Evolutionary conservation across 2,888 invertebrate genomes (phyloP), one percentile per base, ranked within the genome.

Genomic region (Orgyia antiqua): DNA sequence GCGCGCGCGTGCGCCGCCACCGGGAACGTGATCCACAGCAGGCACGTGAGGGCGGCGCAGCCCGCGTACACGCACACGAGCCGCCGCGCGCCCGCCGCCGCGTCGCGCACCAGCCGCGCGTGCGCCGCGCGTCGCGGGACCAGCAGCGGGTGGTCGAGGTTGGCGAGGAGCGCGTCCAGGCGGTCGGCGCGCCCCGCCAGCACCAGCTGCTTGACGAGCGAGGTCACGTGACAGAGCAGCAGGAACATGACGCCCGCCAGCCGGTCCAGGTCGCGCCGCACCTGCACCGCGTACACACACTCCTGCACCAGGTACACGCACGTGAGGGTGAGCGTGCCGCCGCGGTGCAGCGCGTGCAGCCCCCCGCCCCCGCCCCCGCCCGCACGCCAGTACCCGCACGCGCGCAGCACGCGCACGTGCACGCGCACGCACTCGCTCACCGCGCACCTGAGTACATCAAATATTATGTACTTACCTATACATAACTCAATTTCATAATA

Each of bases 241-340:
- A 84, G 61, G 48, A 83, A 83, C 79, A 83, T 68, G 34, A 82
- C 83, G 11, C 74, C 71, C 5, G 80, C 63, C 41, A 84, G 46
- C 51, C 70, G 68, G 10, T 61, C 68, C 76, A 83, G 71, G 37
- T 82, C 73, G 19, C 32, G 36, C 10, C 67, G 68, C 39, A 65
- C 73, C 71, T 77, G 52, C 7, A 58, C 66, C 2, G 68, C 65
- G 32, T 66, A 65, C 4, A 62, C 27, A 34, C 53, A 52, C 42
- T 70, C 58, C 45, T 68, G 69, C 21, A 51, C 31, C 28, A 69
- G 42, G 38, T 70, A 70, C 4, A 46, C 5, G 9, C 34, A 10
- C 8, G 63, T 61, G 33, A 56, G 36, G 1, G 47, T 36, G 15
- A 69, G 58, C 27, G 45, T 43, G 28, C 50, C 24, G 15, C 30